These are phyloP conservation scores for Rhaphigaster nebulosa DNA, from an alignment of 2,888 invertebrate genomes.

Conservation along the genomic window DNA sequence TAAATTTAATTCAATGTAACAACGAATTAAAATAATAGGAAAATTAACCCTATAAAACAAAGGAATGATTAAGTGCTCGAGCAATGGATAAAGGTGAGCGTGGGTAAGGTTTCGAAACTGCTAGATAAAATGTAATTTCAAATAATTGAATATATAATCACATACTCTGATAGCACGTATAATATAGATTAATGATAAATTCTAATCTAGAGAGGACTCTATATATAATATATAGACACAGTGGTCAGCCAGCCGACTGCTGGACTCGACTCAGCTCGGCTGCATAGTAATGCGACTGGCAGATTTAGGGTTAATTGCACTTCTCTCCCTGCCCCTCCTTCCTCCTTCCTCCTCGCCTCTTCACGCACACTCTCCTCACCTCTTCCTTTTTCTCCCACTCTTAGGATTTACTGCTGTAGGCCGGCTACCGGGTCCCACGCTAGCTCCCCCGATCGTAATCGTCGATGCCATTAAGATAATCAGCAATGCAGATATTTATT, in stretches of 20 bases:
- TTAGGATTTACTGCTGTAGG: not conserved
- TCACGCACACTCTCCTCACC: not conserved
- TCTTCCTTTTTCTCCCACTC: slow-evolving; percentile 26
- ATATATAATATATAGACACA: not conserved
- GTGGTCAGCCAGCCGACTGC: not conserved
- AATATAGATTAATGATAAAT: not conserved
- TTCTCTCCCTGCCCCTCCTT: not conserved
- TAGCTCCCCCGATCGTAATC: slow-evolving; percentile 13
- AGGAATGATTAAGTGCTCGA: too few relatives aligned
- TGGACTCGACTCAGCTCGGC: not conserved
- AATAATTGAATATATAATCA: not conserved
- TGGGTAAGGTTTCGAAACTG: not conserved
- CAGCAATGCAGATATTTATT: slow-evolving; percentile 1
- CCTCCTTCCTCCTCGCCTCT: not conserved
- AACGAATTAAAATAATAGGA: too few relatives aligned
- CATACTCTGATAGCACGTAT: not conserved
- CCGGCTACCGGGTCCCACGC: slow-evolving; percentile 43
- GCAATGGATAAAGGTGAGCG: not conserved
- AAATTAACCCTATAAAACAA: too few relatives aligned
- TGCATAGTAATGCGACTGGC: slow-evolving; percentile 18
- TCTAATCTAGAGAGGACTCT: not conserved
- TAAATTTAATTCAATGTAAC: too few relatives aligned
- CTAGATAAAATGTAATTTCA: not conserved
- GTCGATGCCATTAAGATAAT: slow-evolving; percentile 30
- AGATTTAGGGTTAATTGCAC: slow-evolving; percentile 42